Evolutionary conservation across 1,140 invertebrate genomes (phyloP).

Genomic region (Lasaia peninsularis): DNA sequence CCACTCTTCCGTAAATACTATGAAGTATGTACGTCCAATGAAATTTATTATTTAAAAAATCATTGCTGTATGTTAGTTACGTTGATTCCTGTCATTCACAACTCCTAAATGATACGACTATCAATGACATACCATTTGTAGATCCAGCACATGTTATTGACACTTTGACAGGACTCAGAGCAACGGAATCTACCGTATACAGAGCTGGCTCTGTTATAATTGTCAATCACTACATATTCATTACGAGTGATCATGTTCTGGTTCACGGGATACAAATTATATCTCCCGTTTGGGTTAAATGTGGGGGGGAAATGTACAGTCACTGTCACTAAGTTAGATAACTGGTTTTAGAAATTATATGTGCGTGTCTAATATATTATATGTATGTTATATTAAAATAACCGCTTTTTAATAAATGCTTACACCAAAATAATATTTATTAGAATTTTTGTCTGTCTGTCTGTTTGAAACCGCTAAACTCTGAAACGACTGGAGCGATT

Average conservation of each 20-base stretch:
- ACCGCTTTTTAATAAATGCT: too few relatives aligned
- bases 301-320: neutral
- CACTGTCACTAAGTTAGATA: neutral
- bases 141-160: slow-evolving; percentile 12
- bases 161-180: slow-evolving; percentile 14
- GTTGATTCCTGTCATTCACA: neutral
- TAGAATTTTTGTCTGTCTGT: too few relatives aligned
- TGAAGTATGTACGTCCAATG: too few relatives aligned
- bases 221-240: slow-evolving; percentile 1
- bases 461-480: too few relatives aligned
- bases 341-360: too few relatives aligned
- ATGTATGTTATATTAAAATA: too few relatives aligned
- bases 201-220: slow-evolving; percentile 6
- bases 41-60: too few relatives aligned
- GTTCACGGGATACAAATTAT: slow-evolving; percentile 1
- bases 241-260: neutral
- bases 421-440: too few relatives aligned
- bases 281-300: neutral
- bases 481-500: too few relatives aligned
- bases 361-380: too few relatives aligned
- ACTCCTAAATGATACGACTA: neutral
- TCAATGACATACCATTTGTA: slow-evolving; percentile 17
- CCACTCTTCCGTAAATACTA: too few relatives aligned
- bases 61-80: too few relatives aligned
- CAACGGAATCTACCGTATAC: slow-evolving; percentile 21